Base-by-base conservation (phyloP, 1,140 invertebrate species). In the Coboldia fuscipes region DNA sequence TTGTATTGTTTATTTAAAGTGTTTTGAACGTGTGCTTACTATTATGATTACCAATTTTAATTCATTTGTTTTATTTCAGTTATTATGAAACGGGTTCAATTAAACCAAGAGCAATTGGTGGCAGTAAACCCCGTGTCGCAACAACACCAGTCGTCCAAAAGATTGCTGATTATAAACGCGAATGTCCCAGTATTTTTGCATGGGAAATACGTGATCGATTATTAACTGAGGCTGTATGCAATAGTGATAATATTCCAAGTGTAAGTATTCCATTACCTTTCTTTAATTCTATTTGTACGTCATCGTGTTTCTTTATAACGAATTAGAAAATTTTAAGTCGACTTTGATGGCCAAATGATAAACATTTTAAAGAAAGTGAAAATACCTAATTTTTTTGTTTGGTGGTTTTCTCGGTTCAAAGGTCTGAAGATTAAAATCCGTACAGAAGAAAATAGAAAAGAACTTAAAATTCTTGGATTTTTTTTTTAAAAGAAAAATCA, bases 81-180 rank as follows among this genome's bases (percentile, higher is more conserved):
- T 97, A 94, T 60, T 96, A 96, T 63, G 90, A 97, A 62, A 94
- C 89, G n/a, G 90, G 90, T 34, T 93, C 86, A 30, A 96, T 96
- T 45, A 76, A 88, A 50, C 90, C 90, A 6, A 63, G 89, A 27
- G 90, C 89, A 17, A 96, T 96, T 44, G 90, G 90, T 18, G 90
- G 90, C 19, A 90, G 84, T 19, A 94, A 94, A 54, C 89, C 89
- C 2, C 65, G 89, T 34, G 89, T 93, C n/a, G 89, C 88, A n/a
- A 94, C 88, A 3, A 76, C 80, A 2, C 77, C 79, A 27, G 89
- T 96, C 14, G 88, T 94, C 9, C 72, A 75, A 50, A 92, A 92
- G 63, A 96, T 97, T 45, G 83, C 88, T 19, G 75, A 84, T 42
- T 96, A 90, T 68, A 97, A 97, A 60, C 61, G 85, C 9, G 90